These are phyloP conservation scores for Drosophila hamatofila DNA, from an alignment of 2,888 invertebrate species.

Conservation along the genomic window DNA sequence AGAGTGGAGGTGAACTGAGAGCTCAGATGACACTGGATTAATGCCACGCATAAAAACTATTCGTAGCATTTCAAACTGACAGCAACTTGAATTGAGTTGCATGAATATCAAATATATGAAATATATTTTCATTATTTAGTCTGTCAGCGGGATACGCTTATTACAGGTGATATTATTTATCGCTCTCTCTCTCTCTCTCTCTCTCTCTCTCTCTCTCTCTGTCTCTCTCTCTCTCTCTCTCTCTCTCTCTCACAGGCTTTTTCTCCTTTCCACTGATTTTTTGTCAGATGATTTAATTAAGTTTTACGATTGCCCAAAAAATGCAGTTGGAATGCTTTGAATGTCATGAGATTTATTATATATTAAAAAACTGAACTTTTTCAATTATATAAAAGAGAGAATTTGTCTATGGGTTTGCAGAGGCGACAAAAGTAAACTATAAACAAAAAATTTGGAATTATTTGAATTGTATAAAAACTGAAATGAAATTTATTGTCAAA, in stretches of 20 bases:
- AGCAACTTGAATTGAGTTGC: not conserved
- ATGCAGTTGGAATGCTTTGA: conserved; percentile 1
- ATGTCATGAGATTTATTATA: not conserved
- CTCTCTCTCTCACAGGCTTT: not conserved
- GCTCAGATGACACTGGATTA: not conserved
- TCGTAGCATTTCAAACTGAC: too few species aligned
- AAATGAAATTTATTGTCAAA: not conserved
- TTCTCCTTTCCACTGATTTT: not conserved
- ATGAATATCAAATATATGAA: not conserved
- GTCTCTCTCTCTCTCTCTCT: too few species aligned
- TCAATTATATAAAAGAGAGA: not conserved
- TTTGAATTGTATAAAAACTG: not conserved
- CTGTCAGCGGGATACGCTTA: not conserved
- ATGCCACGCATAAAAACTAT: not conserved
- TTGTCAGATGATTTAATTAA: conserved; percentile 5
- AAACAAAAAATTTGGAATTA: not conserved
- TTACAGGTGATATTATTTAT: not conserved
- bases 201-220: not conserved
- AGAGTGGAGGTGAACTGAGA: not conserved
- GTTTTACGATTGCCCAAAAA: not conserved
- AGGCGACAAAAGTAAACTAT: not conserved
- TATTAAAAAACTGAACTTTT: not conserved
- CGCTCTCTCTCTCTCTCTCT: not conserved
- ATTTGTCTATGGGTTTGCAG: not conserved
- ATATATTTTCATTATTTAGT: not conserved